Conservation (phyloP, 2,888 invertebrate species). For the Merodon equestris region DNA sequence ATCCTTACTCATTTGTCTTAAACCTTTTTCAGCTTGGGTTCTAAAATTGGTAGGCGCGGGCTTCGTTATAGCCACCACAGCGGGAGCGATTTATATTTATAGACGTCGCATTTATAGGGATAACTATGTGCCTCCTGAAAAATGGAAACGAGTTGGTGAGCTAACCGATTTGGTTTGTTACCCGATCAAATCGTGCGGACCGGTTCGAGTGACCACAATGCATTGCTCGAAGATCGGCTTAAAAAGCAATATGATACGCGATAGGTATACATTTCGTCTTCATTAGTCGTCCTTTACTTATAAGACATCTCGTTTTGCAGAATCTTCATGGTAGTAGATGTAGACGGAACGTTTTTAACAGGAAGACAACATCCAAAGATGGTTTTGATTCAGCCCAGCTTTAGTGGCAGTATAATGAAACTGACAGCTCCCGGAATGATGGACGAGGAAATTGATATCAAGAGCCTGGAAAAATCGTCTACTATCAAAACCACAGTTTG, state of each 20-base stretch:
- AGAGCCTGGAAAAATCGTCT: slow-evolving; percentile 73
- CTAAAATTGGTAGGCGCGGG: slow-evolving; percentile 60
- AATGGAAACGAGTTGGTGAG: slow-evolving; percentile 82
- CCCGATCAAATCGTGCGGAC: slow-evolving; percentile 83
- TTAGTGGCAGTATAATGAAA: slow-evolving; percentile 78
- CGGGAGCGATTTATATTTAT: slow-evolving; percentile 50
- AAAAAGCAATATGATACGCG: slow-evolving; percentile 81
- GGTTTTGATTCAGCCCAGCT: slow-evolving; percentile 79
- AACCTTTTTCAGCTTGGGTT: slow-evolving; percentile 25
- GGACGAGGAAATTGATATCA: slow-evolving; percentile 80
- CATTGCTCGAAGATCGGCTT: slow-evolving; percentile 81
- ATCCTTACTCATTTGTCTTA: no score
- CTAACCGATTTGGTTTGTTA: slow-evolving; percentile 80
- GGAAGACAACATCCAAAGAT: slow-evolving; percentile 81
- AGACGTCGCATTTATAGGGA: slow-evolving; percentile 63
- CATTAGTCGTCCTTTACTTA: neutral
- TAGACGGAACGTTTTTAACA: slow-evolving; percentile 81
- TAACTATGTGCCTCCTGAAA: slow-evolving; percentile 53
- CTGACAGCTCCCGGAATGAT: slow-evolving; percentile 81
- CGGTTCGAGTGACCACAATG: slow-evolving; percentile 79
- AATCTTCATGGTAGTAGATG: slow-evolving; percentile 81
- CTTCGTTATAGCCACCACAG: slow-evolving; percentile 63
- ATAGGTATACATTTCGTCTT: slow-evolving; percentile 76
- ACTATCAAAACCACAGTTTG: slow-evolving; percentile 80
- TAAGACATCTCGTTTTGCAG: slow-evolving; percentile 73